A percentile compares a stretch with the other conserved stretches of the same genome.
phyloP scores from a whole-genome alignment of 2,113 vertebrate species.

The Seriola aureovittata region DNA sequence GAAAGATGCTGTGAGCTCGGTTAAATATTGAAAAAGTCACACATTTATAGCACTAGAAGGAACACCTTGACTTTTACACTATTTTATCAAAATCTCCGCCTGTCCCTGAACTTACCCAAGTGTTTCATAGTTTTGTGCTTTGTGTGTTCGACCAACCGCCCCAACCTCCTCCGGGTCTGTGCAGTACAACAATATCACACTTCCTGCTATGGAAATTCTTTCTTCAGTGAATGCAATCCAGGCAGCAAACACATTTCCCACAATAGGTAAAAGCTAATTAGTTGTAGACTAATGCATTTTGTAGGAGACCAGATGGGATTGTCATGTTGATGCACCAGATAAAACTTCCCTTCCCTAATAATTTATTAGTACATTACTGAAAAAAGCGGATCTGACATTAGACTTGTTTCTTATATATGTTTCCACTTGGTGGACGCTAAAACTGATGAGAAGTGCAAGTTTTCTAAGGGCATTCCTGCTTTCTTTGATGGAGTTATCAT shows the following conservation, averaged over 20 bases:
- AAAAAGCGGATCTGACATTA: background rate
- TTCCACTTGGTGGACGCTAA: background rate
- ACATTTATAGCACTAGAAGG: no score
- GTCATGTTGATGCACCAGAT: background rate
- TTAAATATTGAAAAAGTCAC: no score
- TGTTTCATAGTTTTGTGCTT: no score
- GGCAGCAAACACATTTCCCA: background rate
- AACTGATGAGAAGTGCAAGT: constrained; percentile 11
- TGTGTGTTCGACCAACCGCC: no score
- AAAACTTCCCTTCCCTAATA: background rate
- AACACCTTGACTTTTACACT: no score
- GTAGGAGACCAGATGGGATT: background rate
- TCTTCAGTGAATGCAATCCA: background rate
- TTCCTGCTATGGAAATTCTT: background rate
- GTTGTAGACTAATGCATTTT: background rate
- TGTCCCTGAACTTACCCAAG: no score
- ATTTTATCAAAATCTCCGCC: no score
- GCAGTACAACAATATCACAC: background rate
- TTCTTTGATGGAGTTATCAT: constrained; percentile 21
- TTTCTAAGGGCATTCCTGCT: constrained; percentile 14
- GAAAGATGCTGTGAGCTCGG: no score
- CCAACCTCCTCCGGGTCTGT: no score
- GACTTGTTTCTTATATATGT: background rate
- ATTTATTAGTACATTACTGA: background rate
- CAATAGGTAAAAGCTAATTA: background rate